These are phyloP conservation scores for Lepidurus apus DNA, from an alignment of 1,140 invertebrate genomes.

Conservation along the genomic window DNA sequence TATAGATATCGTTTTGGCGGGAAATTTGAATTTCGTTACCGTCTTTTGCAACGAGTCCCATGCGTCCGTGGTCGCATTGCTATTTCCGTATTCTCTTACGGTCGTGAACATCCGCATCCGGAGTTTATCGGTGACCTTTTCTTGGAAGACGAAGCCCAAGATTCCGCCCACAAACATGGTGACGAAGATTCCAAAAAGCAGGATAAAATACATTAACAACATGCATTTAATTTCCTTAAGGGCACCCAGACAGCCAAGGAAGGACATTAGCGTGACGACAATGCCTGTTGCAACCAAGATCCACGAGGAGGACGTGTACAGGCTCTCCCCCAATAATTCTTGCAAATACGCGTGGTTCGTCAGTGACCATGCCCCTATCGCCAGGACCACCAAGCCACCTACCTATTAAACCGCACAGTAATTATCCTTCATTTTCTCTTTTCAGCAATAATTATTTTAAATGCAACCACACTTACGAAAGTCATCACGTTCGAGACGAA, in stretches of 20 bases:
- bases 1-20: conserved; percentile 22
- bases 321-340: conserved; percentile 70
- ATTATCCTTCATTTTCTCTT: not conserved
- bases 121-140: conserved; percentile 57
- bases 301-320: conserved; percentile 73
- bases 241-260: conserved; percentile 79
- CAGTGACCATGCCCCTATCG: conserved; percentile 71
- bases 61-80: conserved; percentile 64
- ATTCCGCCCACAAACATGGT: conserved; percentile 82
- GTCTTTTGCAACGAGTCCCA: conserved; percentile 74
- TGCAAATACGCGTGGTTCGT: conserved; percentile 75
- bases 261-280: conserved; percentile 67
- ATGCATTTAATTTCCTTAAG: conserved; percentile 82
- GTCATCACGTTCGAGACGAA: conserved; percentile 46
- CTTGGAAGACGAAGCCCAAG: conserved; percentile 78
- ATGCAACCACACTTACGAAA: conserved; percentile 42
- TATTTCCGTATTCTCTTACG: conserved; percentile 67
- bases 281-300: conserved; percentile 72
- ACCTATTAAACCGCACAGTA: conserved; percentile 52
- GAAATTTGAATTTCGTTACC: conserved; percentile 42
- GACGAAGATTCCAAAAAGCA: conserved; percentile 77
- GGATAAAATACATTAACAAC: conserved; percentile 79
- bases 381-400: conserved; percentile 67
- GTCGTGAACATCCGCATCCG: conserved; percentile 32
- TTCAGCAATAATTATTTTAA: not conserved